Base-by-base conservation (phyloP, 1,140 invertebrate species). In the Cecropterus lyciades region DNA sequence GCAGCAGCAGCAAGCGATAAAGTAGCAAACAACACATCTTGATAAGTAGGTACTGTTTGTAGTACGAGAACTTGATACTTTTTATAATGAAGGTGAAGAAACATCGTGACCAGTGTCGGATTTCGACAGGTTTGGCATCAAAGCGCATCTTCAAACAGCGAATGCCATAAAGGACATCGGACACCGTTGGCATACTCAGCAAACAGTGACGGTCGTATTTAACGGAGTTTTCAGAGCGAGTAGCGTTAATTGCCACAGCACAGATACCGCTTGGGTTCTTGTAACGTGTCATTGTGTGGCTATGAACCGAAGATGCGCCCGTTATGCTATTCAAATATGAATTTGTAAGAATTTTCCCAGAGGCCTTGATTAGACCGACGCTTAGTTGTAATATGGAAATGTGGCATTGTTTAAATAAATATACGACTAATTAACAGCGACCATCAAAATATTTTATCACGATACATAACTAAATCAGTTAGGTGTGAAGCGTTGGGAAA, bases 141-240 rank as follows among this genome's bases (percentile, higher is more conserved):
- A 64, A 64, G 65, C 67, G 65, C 70, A 76, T 73, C 70, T 72
- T 56, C 67, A 55, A 66, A 65, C 57, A 67, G 53, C 63, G 57
- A 57, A 46, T 40, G 37, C 48, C 60, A 73, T 74, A 85, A 85
- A 88, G 73, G 84, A 82, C 76, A 88, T 65, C 65, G 52, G 77
- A 87, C 65, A 85, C 78, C 72, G 69, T 33, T 70, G 68, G 64
- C 70, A 73, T 43, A 69, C 63, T 66, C 69, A 59, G 64, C 67
- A 67, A 68, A 72, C 69, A 20, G 65, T 65, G 60, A 71, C 57
- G 46, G 16, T 7, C 27, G 37, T 56, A 52, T 64, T 67, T 62
- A 69, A 70, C 67, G 59, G 62, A 79, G 53, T 75, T 71, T 80
- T 70, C 67, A 75, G 82, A 81, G 75, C 80, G 78, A 67, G 53